A percentile compares a stretch with the other conserved stretches of the same genome.
Conservation (phyloP, 2,113 vertebrate species). For the Corvus moneduloides region DNA sequence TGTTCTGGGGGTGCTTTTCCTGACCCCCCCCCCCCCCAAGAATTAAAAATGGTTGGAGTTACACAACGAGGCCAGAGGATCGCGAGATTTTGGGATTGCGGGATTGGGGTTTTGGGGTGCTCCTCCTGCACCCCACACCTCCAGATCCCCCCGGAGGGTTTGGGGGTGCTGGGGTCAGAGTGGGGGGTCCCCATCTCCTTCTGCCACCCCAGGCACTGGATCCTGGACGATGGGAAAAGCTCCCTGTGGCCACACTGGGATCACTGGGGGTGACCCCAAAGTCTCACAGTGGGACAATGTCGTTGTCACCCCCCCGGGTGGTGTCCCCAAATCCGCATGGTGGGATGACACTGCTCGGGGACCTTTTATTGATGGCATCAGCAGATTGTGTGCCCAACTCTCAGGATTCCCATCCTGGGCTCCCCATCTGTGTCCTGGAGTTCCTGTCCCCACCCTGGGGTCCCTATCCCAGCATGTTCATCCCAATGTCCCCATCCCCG, state of each 20-base stretch:
- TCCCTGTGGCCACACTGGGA: not conserved
- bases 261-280: not conserved
- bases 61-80: not conserved
- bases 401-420: not conserved
- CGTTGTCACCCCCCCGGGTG: not conserved
- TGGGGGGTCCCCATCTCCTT: not conserved
- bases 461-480: not conserved
- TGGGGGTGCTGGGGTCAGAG: not conserved
- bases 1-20: not conserved
- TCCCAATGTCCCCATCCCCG: not conserved
- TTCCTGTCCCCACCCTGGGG: no score
- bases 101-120: not conserved
- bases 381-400: not conserved
- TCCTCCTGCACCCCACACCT: not conserved
- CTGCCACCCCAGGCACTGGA: not conserved
- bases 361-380: not conserved
- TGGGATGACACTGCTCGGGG: not conserved
- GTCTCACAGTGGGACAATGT: not conserved
- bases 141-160: not conserved
- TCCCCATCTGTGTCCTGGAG: not conserved
- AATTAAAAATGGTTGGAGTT: not conserved
- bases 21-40: no score
- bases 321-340: not conserved
- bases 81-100: not conserved
- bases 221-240: not conserved